Conservation (phyloP, 2,888 invertebrate genomes). For the Xanthorhoe designata region DNA sequence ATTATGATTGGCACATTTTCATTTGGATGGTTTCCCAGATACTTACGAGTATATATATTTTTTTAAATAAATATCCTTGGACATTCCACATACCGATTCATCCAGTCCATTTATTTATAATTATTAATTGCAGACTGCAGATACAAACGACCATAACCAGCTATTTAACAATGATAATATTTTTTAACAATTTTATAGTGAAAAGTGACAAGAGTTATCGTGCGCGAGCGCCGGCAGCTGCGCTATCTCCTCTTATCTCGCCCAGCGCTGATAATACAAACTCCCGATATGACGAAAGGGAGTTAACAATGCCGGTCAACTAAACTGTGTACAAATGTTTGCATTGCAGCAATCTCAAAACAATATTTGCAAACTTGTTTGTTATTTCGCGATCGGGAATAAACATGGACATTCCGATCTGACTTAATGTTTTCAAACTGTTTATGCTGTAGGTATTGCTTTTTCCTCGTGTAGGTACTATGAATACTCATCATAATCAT, state of each 20-base stretch:
- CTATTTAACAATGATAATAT: conserved; percentile 39
- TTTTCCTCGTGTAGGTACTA: conserved; percentile 11
- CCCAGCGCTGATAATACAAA: conserved; percentile 62
- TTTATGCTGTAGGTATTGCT: neutral
- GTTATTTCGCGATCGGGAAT: conserved; percentile 11
- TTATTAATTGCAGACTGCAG: neutral
- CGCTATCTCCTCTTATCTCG: conserved; percentile 70
- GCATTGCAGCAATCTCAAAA: conserved; percentile 17
- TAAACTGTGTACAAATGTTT: conserved; percentile 24
- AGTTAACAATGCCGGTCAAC: conserved; percentile 46
- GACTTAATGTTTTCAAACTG: conserved; percentile 1
- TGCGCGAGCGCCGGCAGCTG: conserved; percentile 70
- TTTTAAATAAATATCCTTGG: no score
- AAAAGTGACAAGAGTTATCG: conserved; percentile 69
- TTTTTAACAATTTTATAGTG: conserved; percentile 52
- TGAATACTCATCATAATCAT: conserved; percentile 7
- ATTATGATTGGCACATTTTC: neutral
- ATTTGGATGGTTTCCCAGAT: neutral
- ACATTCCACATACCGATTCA: no score
- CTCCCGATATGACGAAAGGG: conserved; percentile 58
- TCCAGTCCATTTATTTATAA: no score
- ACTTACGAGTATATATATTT: no score
- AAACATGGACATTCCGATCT: conserved; percentile 25
- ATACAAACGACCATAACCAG: conserved; percentile 15
- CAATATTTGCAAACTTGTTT: conserved; percentile 22